Base-by-base conservation (phyloP, 2,113 vertebrate genomes). In the Ahaetulla prasina region DNA sequence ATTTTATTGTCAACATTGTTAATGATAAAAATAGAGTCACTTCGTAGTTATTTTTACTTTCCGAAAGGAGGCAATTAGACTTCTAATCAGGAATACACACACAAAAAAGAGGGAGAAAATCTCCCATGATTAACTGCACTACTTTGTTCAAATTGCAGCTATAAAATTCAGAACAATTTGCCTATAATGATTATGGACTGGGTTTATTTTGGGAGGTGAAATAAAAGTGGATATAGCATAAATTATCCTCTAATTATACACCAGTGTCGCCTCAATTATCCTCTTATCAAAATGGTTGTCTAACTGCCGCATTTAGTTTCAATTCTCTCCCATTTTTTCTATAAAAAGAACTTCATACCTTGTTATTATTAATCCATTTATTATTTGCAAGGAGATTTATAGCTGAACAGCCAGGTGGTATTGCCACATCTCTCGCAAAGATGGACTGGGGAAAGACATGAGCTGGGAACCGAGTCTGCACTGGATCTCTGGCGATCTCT, bases 221-320 rank as follows among this genome's bases (percentile, higher is more conserved):
- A 99, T 99, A 99, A 99, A 99, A 99, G 98, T 99, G 98, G 98
- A 99, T 99, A 99, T 99, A 99, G 99, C 99, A 99, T 99, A 99
- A 99, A 99, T 99, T 99, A 99, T 99, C 98, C 98, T 98, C 98
- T 99, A 99, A 99, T 99, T 99, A 99, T 99, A 99, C 98, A 98
- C 98, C 98, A 99, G 98, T 99, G 99, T 99, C 98, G 99, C 99
- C 98, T 99, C 99, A 99, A 99, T 99, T 99, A 99, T 99, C 99
- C 99, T 99, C 99, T 99, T 99, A 99, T 99, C 99, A 99, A 99
- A 99, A 99, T 98, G 98, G 98, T 99, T 98, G 99, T 99, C 99
- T 99, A 99, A 99, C 99, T 98, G 98, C 98, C 98, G 99, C 99
- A 98, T 99, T 99, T 99, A 99, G 99, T 99, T 99, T 99, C 99